Percentiles rank a stretch among this genome's conserved stretches.
Evolutionary conservation across 1,140 invertebrate genomes (phyloP).

Genomic region (Potamilus streckersoni): DNA sequence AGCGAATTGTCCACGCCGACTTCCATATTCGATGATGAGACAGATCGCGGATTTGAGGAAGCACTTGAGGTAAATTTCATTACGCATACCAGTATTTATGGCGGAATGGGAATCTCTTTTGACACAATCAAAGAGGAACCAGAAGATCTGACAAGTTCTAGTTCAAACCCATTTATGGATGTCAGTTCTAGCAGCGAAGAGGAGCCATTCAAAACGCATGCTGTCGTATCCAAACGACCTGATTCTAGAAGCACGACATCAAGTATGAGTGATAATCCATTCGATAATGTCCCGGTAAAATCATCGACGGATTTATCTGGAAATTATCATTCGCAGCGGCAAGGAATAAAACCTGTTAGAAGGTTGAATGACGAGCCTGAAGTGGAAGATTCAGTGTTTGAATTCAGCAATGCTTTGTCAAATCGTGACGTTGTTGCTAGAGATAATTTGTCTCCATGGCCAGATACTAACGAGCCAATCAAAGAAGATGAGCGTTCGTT

Average conservation of each 20-base stretch:
- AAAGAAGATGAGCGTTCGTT: slow-evolving; percentile 11
- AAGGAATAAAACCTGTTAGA: not conserved
- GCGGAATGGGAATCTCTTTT: slow-evolving; percentile 33
- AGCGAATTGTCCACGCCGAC: slow-evolving; percentile 23
- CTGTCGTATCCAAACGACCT: slow-evolving; percentile 22
- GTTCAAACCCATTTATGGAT: slow-evolving; percentile 24
- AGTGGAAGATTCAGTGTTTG: slow-evolving; percentile 14
- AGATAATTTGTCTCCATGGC: slow-evolving; percentile 3
- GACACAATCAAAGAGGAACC: slow-evolving; percentile 46
- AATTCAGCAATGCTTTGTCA: slow-evolving; percentile 19
- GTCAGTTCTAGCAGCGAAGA: slow-evolving; percentile 12
- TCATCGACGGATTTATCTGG: not conserved
- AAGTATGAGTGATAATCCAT: slow-evolving; percentile 11
- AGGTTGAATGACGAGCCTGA: slow-evolving; percentile 1
- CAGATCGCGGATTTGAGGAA: slow-evolving; percentile 35
- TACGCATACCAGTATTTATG: slow-evolving; percentile 16
- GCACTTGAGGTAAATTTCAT: slow-evolving; percentile 28
- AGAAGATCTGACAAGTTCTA: slow-evolving; percentile 32
- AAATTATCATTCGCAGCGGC: not conserved
- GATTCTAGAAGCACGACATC: slow-evolving; percentile 13
- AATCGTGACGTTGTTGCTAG: slow-evolving; percentile 16
- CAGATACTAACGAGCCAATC: not conserved
- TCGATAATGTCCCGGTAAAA: not conserved
- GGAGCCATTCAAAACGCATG: slow-evolving; percentile 20
- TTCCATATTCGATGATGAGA: slow-evolving; percentile 37